Evolutionary conservation across 2,888 invertebrate genomes (phyloP).

Genomic region (Glyphotaelius pellucidus): DNA sequence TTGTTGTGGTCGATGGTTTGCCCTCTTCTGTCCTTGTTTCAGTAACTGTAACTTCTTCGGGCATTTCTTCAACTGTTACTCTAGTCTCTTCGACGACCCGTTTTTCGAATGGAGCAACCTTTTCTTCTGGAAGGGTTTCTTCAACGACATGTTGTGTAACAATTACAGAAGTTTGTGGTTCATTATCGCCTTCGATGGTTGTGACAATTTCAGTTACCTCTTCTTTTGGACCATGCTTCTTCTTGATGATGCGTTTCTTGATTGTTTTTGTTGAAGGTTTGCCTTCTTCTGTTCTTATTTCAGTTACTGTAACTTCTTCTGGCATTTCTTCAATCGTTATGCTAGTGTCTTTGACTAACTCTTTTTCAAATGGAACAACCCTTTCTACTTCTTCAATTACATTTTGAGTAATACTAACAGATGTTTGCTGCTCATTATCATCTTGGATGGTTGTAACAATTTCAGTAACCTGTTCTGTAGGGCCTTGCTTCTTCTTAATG

Average conservation of each 20-base stretch:
- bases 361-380: background rate
- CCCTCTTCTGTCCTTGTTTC: too few relatives aligned
- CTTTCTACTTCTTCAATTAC: slow-evolving; percentile 67
- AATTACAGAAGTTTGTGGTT: slow-evolving; percentile 67
- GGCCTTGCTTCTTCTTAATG: slow-evolving; percentile 70
- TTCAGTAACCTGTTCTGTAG: slow-evolving; percentile 72
- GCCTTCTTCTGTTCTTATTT: slow-evolving; percentile 67
- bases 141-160: slow-evolving; percentile 67
- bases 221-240: slow-evolving; percentile 71
- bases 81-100: background rate
- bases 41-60: too few relatives aligned
- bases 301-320: slow-evolving; percentile 71
- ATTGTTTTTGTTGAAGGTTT: slow-evolving; percentile 69
- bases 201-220: slow-evolving; percentile 71
- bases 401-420: slow-evolving; percentile 65
- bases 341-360: background rate
- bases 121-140: slow-evolving; percentile 66
- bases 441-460: slow-evolving; percentile 68
- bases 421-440: slow-evolving; percentile 68
- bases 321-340: slow-evolving; percentile 69
- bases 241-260: slow-evolving; percentile 71
- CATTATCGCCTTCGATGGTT: slow-evolving; percentile 68
- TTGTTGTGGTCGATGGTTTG: too few relatives aligned
- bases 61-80: too few relatives aligned
- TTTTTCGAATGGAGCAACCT: slow-evolving; percentile 48